Evolutionary conservation across 2,113 vertebrate genomes (phyloP), one percentile per base, ranked within the genome.

Genomic region (Oenanthe melanoleuca): DNA sequence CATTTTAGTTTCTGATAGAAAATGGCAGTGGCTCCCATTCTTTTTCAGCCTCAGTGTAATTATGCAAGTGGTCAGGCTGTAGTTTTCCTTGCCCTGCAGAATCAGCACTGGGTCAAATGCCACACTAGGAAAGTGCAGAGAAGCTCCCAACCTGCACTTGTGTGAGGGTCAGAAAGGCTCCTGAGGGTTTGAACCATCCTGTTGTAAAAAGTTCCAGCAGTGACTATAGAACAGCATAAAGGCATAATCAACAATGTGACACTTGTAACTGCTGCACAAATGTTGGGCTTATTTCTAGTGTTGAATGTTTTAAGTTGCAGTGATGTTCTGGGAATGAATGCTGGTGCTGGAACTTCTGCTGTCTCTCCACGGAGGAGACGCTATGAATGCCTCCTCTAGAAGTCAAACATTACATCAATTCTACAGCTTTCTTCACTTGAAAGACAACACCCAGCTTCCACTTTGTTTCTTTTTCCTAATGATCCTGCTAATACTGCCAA

Each of bases 381-480:
- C 64, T 78, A 2, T 40, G 78, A 94, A 88, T 72, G 85, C 66
- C 88, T 93, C 74, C 59, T 79, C 71, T 86, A 52, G 65, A 94
- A 94, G 79, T 92, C 92, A 92, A 96, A 75, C 53, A 64, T 85
- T 71, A 34, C 96, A 94, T 95, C 90, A 92, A 71, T 93, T 93
- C 88, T 95, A 92, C 86, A 95, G 91, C 91, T 97, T 96, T 93
- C 94, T 78, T 95, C 94, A 92, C 92, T 95, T 70, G 72, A 80
- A 92, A 88, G 91, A 44, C 88, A 95, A 94, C 94, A 96, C 92
- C 86, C 92, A 78, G 86, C 91, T 93, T 92, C 92, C 72, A 86
- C 94, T 95, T 88, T 86, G 91, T 93, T 96, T 95, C 86, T 94
- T 94, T 95, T 93, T 80, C 91, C 82, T 96, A 83, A 94, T 83